Base-by-base conservation (phyloP, 2,797 vertebrate species). In the Hylomyscus alleni region DNA sequence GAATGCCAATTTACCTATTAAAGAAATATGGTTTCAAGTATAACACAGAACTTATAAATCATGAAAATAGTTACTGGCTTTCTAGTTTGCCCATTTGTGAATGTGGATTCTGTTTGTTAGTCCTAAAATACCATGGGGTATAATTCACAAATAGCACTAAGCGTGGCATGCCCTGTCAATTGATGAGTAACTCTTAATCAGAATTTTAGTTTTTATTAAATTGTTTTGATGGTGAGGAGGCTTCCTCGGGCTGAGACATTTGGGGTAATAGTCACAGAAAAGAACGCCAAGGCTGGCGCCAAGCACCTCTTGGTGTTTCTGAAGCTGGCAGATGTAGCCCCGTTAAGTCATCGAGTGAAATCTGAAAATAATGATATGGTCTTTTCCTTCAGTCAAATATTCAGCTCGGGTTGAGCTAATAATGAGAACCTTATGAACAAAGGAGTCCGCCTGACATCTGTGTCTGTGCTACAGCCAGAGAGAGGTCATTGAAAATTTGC, bases 401-500 rank as follows among this genome's bases (percentile, higher is more conserved):
- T 98, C 99, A 98, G 97, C 98, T 99, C 97, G 96, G 98, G 98
- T 98, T 98, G 97, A 98, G 98, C 98, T 98, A 98, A 98, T 99
- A 99, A 99, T 99, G 98, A 99, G 99, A 99, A 99, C 98, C 99
- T 98, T 99, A 99, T 99, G 99, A 98, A 98, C 97, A 98, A 98
- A 98, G 98, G 98, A 98, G 98, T 97, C 98, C 94, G 97, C 98
- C 98, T 98, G 98, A 98, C 98, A 99, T 98, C 98, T 98, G 99
- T 98, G 99, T 97, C 98, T 99, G 97, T 99, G 99, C 98, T 98
- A 98, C 95, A 98, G 98, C 98, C 98, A 99, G 99, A 93, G 98
- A 99, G 97, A 98, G 98, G 98, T 99, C 98, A 98, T 98, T 98
- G 98, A 98, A 98, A 98, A 98, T 98, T 98, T 98, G 98, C 98